Evolutionary conservation across 2,113 vertebrate genomes (phyloP).

Genomic region (Gallinago media): DNA sequence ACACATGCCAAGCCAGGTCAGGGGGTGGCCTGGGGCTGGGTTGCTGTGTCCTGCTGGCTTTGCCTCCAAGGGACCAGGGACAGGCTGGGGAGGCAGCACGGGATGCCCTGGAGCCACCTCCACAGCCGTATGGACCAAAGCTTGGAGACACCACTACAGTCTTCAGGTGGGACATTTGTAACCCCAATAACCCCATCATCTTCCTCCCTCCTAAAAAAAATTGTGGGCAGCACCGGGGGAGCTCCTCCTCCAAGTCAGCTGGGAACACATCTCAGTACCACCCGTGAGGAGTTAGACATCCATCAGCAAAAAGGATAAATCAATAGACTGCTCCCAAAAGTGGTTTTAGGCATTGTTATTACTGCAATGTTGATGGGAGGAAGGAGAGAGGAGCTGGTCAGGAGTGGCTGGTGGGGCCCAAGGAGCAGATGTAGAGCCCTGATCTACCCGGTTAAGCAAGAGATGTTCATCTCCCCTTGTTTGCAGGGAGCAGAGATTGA

Average conservation of each 20-base stretch:
- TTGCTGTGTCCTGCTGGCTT: not conserved
- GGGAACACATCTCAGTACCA: not conserved
- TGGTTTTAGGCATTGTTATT: not conserved
- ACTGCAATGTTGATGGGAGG: not conserved
- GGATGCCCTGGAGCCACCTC: not conserved
- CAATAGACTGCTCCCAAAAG: not conserved
- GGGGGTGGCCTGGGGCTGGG: not conserved
- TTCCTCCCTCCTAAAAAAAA: not conserved
- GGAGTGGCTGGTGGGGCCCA: not conserved
- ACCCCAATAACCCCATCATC: not conserved
- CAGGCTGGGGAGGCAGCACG: not conserved
- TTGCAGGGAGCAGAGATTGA: not conserved
- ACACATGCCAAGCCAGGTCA: not conserved
- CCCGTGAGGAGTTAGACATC: not conserved
- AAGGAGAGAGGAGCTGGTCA: not conserved
- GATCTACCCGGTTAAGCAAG: not conserved
- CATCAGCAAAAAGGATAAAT: not conserved
- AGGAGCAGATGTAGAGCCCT: not conserved
- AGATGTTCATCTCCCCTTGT: accelerated
- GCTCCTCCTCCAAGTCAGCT: not conserved
- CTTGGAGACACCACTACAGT: not conserved
- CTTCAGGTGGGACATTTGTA: not conserved
- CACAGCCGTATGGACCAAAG: not conserved
- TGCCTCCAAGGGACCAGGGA: accelerated
- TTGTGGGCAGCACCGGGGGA: not conserved